Evolutionary conservation across 2,113 vertebrate genomes (phyloP).

Genomic region (Perognathus longimembris): DNA sequence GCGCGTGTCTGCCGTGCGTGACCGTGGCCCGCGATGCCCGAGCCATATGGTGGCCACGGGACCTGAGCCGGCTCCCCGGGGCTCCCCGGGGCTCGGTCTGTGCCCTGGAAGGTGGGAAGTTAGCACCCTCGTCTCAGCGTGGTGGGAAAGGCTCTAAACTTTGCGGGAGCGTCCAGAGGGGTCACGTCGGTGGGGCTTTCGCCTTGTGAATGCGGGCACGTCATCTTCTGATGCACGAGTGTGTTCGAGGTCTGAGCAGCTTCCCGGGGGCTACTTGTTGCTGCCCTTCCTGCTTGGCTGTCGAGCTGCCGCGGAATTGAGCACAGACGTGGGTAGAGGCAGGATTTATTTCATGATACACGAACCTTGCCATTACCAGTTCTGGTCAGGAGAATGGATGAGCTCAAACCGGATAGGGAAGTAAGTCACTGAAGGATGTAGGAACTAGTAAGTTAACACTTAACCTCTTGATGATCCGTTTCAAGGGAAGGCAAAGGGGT

Average conservation of each 20-base stretch:
- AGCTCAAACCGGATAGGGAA: slow-evolving; percentile 47
- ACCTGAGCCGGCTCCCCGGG: no score
- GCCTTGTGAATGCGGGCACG: slow-evolving; percentile 54
- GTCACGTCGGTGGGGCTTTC: neutral
- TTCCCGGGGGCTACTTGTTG: slow-evolving; percentile 42
- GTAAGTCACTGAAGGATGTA: slow-evolving; percentile 27
- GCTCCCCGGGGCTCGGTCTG: no score
- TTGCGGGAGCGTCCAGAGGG: no score
- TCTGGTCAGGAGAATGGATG: slow-evolving; percentile 37
- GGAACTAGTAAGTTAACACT: slow-evolving; percentile 35
- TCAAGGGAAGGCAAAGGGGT: slow-evolving; percentile 43
- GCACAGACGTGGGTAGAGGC: slow-evolving; percentile 7
- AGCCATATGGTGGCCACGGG: no score
- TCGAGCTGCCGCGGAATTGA: neutral
- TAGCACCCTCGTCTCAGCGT: no score
- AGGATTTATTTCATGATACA: neutral
- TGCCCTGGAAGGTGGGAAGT: no score
- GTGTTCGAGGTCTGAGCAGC: no score
- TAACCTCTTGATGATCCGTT: slow-evolving; percentile 51
- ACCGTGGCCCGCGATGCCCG: no score
- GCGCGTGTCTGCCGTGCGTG: no score
- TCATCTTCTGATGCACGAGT: slow-evolving; percentile 51
- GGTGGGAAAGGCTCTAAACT: no score
- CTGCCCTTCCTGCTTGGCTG: slow-evolving; percentile 39
- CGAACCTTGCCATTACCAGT: neutral